Evolutionary conservation across 2,113 vertebrate genomes (phyloP), one percentile per base, ranked within the genome.

Genomic region (Sciurus niger): DNA sequence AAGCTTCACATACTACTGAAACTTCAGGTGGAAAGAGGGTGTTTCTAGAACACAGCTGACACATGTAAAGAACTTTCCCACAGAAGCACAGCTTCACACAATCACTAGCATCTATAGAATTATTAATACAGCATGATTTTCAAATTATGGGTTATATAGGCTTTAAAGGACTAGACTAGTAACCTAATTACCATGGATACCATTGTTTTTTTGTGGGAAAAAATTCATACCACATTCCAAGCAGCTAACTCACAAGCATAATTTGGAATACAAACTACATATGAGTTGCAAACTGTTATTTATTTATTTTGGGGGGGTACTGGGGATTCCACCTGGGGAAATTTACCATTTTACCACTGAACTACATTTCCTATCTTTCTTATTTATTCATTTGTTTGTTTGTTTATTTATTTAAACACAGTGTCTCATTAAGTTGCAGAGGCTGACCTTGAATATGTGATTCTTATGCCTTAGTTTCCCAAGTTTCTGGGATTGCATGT

Each of bases 171-270:
- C 58, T 96, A 48, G n/a, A 48, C 65, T 94, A 37, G 58, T 40
- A 74, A 67, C 11, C 8, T 72, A 72, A 96, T 84, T 96, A 60
- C 67, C 55, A 84, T 76, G 58, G 77, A 93, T 68, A 96, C 34
- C 48, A 93, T 89, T 97, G 67, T 89, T 90, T 95, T 95, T 70
- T 65, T 94, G 25, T 60, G 37, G 76, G 76, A 63, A 94, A 94
- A 96, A 93, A 84, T 91, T 72, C 60, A 90, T 90, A 76, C 37
- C n/a, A 80, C 77, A 92, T 96, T 94, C 65, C 55, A 63, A 96
- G 46, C 13, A 73, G 13, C 58, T 96, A 72, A 94, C 43, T 96
- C 63, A 88, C 46, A 84, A 65, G 55, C 28, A 73, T n/a, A 92
- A 84, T 93, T 92, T 87, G 58, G 28, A 89, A 94, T 20, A 76